Percentiles rank a stretch among this genome's conserved stretches.
phyloP scores from a whole-genome alignment of 1,140 invertebrate species.

The Pseudomyrmex concolor region DNA sequence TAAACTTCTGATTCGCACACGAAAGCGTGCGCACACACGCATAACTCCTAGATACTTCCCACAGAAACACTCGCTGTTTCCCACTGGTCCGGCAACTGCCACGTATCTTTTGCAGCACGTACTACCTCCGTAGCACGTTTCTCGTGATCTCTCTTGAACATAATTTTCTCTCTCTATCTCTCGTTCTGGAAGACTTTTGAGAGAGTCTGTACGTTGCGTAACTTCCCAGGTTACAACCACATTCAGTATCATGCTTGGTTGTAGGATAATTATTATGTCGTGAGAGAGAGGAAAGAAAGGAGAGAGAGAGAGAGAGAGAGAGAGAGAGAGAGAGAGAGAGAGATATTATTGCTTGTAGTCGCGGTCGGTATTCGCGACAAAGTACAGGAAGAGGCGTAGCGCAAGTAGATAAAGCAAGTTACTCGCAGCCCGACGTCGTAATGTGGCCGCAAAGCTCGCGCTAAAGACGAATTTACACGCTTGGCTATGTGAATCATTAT shows the following conservation, averaged over 20 bases:
- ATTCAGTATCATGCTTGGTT: constrained; percentile 42
- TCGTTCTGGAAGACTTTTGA: constrained; percentile 9
- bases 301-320: background rate
- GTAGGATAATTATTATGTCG: constrained; percentile 57
- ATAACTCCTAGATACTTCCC: background rate
- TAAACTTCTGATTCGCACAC: too few species aligned
- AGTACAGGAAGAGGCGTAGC: constrained; percentile 60
- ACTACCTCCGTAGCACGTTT: background rate
- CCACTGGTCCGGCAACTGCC: background rate
- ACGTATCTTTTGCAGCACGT: constrained; percentile 1
- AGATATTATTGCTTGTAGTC: constrained; percentile 63
- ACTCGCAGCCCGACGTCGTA: constrained; percentile 61
- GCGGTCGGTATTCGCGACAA: constrained; percentile 54
- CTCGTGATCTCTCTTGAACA: constrained; percentile 29
- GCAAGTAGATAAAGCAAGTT: constrained; percentile 68
- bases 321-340: constrained; percentile 44
- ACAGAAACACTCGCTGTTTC: background rate
- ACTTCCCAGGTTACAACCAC: constrained; percentile 38
- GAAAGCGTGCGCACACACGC: too few species aligned
- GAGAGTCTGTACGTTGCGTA: constrained; percentile 34
- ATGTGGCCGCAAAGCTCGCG: constrained; percentile 34
- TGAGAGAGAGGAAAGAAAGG: background rate
- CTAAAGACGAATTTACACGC: constrained; percentile 52
- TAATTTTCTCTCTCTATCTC: constrained; percentile 35
- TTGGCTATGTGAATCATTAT: constrained; percentile 35